phyloP scores from a whole-genome alignment of 2,113 vertebrate species.

The Anhinga rufa region DNA sequence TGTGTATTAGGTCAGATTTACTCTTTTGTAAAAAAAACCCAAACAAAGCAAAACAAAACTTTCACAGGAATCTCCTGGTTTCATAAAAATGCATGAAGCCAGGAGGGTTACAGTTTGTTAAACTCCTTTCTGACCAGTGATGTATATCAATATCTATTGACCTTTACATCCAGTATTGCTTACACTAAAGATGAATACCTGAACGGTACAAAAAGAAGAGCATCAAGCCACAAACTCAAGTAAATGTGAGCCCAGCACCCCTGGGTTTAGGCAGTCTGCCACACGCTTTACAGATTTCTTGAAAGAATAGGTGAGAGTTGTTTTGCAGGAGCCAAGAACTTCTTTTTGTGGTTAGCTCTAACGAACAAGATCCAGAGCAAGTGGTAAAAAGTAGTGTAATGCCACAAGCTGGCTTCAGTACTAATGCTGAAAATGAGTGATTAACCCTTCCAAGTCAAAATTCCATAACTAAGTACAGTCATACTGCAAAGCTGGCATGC shows the following conservation, averaged over 20 bases:
- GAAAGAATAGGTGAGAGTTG: background rate
- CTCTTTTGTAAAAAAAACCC: background rate
- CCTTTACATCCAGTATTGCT: background rate
- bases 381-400: background rate
- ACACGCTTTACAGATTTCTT: background rate
- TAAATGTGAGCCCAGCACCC: background rate
- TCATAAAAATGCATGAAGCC: background rate
- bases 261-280: background rate
- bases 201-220: background rate
- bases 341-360: background rate
- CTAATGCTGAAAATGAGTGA: background rate
- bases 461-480: background rate
- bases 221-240: background rate
- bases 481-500: background rate
- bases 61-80: background rate
- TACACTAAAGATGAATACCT: background rate
- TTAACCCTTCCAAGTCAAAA: background rate
- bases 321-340: constrained; percentile 4
- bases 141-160: fast-evolving
- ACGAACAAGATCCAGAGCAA: background rate
- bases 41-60: too few relatives aligned
- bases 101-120: background rate
- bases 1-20: background rate
- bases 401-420: background rate
- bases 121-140: background rate